Evolutionary conservation across 2,113 vertebrate genomes (phyloP), one percentile per base, ranked within the genome.

Genomic region (Syngnathus typhle): DNA sequence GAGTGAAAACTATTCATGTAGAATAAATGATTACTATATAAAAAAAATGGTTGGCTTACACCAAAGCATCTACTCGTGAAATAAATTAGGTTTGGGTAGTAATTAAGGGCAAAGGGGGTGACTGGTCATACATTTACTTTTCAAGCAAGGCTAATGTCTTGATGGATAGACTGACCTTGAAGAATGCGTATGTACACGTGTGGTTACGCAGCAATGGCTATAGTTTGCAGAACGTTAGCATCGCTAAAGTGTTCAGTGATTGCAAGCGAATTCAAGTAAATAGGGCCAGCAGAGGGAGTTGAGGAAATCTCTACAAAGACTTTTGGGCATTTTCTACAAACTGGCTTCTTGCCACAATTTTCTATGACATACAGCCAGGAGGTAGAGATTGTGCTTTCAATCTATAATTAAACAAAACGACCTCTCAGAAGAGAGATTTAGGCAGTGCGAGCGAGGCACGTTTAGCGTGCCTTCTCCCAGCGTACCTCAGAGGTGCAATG

Each of bases 21-120:
- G 70, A 90, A 83, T 85, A 68, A 67, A 85, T 86, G 79, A 89
- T 87, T 84, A 87, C 79, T 72, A 65, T 72, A 83, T 90, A 82
- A 79, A 80, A 87, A 87, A 80, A 62, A 41, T 1, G 11, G 32
- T 73, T 73, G 61, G 59, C 64, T 73, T 76, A 77, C 55, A 71
- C 66, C 2, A 8, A 67, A 56, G 73, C 49, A 72, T 55, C 41
- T 63, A 71, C 70, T 64, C 52, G 39, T 58, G 71, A 59, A 72
- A 80, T 84, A 75, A 84, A 76, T 87, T 77, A 82, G 73, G 60
- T 59, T 19, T 67, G 77, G 71, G 44, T 52, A 71, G 69, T 67
- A 70, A 71, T 71, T 47, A 56, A 16, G n/a, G 67, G 49, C 65
- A 36, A 44, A 68, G 52, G 21, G 13, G 6, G 52, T 72, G 77